Evolutionary conservation across 1,140 invertebrate genomes (phyloP), one percentile per base, ranked within the genome.

Genomic region (Drosophila pseudoobscura): DNA sequence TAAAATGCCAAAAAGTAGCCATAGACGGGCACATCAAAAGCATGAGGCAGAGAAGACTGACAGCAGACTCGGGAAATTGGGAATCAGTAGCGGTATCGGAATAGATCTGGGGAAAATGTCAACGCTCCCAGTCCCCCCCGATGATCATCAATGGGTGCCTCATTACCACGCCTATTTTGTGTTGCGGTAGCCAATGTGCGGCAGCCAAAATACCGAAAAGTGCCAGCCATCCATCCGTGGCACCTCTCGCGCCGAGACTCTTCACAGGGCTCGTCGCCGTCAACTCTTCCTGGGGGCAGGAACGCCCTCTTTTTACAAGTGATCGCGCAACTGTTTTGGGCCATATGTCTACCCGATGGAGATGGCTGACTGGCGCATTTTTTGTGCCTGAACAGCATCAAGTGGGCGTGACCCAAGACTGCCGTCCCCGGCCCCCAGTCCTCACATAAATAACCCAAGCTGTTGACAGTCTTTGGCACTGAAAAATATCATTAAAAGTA

Each of bases 101-200:
- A 51, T 17, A 26, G 29, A 56, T 44, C n/a, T 15, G 29, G 20
- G 22, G 22, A 53, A 60, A 78, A 72, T 88, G 83, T 82, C 83
- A 88, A 76, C 78, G 78, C 0, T 0, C 24, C 0, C 4, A 26
- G 24, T 26, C 24, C 24, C 51, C 46, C 35, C 51, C 51, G 9
- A 13, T 64, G 51, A 69, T 69, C 66, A 69, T 69, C 45, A 69
- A 50, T 69, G 66, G 63, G 49, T 11, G 3, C 31, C 73, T 73
- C 57, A 79, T 77, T 74, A 82, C 68, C 83, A 88, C 83, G 83
- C 83, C 83, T 62, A 61, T 78, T 78, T 64, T 64, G 78, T 88
- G 80, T 87, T 70, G 65, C 82, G 72, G 31, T 11, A 11, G 72
- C 82, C 82, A 87, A 87, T 69, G 63, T 75, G 46, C 78, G 75